A percentile compares a stretch with the other conserved stretches of the same genome.
phyloP scores from a whole-genome alignment of 2,113 vertebrate species.

The Pogona vitticeps region DNA sequence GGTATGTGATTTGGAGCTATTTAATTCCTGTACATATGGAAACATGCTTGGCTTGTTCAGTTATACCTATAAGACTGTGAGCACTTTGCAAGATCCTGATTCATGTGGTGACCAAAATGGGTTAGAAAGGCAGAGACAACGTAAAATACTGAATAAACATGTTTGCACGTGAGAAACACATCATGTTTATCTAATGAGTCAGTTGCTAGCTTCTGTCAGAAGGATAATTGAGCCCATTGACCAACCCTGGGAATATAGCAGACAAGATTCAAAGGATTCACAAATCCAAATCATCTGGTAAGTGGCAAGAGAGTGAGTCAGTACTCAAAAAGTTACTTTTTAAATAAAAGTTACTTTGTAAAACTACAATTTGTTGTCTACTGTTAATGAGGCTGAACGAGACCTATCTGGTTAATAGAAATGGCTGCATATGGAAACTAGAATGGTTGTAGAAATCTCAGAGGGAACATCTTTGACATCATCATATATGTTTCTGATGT shows the following conservation, averaged over 20 bases:
- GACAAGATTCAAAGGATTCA: neutral
- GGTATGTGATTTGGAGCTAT: neutral
- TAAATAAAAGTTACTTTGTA: too few species aligned
- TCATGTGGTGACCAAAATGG: neutral
- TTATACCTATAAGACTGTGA: neutral
- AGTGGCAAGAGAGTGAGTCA: too few species aligned
- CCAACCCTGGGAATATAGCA: neutral
- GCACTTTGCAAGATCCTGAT: conserved; percentile 1
- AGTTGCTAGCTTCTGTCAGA: too few species aligned
- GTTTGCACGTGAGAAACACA: too few species aligned
- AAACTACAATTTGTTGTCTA: neutral
- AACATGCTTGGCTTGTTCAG: conserved; percentile 1
- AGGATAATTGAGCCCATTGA: neutral
- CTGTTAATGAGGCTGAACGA: neutral
- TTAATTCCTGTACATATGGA: neutral
- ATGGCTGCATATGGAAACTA: neutral
- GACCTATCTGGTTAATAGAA: neutral
- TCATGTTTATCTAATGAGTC: too few species aligned
- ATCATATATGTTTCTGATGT: too few species aligned
- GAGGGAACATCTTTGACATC: too few species aligned
- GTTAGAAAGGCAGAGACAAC: neutral
- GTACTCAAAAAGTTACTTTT: too few species aligned
- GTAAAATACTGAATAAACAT: too few species aligned
- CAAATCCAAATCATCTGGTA: neutral
- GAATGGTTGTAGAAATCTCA: neutral